Base-by-base conservation (phyloP, 1,140 invertebrate genomes). In the Drosophila carrolli region DNA sequence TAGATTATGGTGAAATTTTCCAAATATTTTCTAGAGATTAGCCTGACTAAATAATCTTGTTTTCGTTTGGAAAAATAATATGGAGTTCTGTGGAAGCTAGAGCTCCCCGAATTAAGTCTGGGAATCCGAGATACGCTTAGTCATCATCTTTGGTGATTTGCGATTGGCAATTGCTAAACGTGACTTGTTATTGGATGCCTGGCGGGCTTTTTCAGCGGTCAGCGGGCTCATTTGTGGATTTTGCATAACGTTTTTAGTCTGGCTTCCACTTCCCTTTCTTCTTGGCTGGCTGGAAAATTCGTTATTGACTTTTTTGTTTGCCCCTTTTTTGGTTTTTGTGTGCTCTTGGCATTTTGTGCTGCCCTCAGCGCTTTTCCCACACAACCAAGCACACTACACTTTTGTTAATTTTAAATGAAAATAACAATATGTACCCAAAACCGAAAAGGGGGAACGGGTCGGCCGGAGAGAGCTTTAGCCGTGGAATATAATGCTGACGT, bases 401-500 rank as follows among this genome's bases (percentile, higher is more conserved):
- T 67, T 76, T 76, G 60, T 60, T 86, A 88, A 88, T 71, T 86
- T 82, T 78, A 75, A 83, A 85, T 86, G 81, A 71, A 71, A 71
- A 71, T 84, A 67, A 73, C 74, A 76, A 75, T 75, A 75, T 53
- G 66, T 77, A 73, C 19, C 58, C 32, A 57, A 57, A 27, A 76
- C 38, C 29, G 27, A 66, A 35, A 55, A 19, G 32, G 19, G 48
- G 48, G 19, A 9, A 40, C 32, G 23, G 23, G 59, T 32, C 38
- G 61, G 13, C 13, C 13, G 38, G 46, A 55, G 46, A 54, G 37
- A 48, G 74, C 59, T 89, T 70, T 74, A 89, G 80, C 84, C 76
- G 65, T 88, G 80, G 84, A 89, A 88, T 84, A 88, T 90, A 80
- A 59, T 81, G 84, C 84, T 89, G 84, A 89, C 84, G 84, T 89